Evolutionary conservation across 2,113 vertebrate genomes (phyloP).

Genomic region (Clupea harengus): DNA sequence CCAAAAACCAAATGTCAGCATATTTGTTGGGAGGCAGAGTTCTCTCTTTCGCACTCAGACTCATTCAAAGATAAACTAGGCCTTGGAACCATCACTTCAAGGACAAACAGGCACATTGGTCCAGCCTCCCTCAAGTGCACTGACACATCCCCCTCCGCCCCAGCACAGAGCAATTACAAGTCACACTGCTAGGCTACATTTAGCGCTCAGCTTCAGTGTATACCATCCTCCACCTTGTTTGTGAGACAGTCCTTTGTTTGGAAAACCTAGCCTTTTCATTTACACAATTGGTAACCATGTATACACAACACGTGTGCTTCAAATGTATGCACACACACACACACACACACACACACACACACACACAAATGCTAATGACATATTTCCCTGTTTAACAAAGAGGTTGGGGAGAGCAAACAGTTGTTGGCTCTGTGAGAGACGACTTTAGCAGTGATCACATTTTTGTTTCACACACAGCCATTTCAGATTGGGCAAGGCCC

Average conservation of each 20-base stretch:
- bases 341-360: not conserved
- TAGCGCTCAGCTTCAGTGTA: slow-evolving; percentile 50
- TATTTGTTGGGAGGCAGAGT: not conserved
- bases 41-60: slow-evolving; percentile 21
- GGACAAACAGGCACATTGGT: slow-evolving; percentile 60
- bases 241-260: not conserved
- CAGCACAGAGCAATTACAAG: slow-evolving; percentile 52
- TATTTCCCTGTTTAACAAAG: not conserved
- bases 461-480: not conserved
- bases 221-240: slow-evolving; percentile 34
- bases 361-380: not conserved
- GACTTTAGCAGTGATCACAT: not conserved
- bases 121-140: slow-evolving; percentile 56
- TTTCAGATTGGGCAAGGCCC: not conserved
- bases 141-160: slow-evolving; percentile 56
- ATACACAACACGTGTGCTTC: not conserved
- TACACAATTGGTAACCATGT: not conserved
- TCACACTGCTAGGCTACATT: slow-evolving; percentile 60
- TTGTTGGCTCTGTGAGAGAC: not conserved
- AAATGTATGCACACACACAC: not conserved
- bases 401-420: not conserved
- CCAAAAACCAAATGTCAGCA: slow-evolving; percentile 14
- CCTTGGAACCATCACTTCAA: slow-evolving; percentile 50
- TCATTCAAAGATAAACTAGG: slow-evolving; percentile 62
- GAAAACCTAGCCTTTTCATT: not conserved